These are phyloP conservation scores for Mormoops blainvillei DNA, from an alignment of 2,113 vertebrate genomes.

Conservation along the genomic window DNA sequence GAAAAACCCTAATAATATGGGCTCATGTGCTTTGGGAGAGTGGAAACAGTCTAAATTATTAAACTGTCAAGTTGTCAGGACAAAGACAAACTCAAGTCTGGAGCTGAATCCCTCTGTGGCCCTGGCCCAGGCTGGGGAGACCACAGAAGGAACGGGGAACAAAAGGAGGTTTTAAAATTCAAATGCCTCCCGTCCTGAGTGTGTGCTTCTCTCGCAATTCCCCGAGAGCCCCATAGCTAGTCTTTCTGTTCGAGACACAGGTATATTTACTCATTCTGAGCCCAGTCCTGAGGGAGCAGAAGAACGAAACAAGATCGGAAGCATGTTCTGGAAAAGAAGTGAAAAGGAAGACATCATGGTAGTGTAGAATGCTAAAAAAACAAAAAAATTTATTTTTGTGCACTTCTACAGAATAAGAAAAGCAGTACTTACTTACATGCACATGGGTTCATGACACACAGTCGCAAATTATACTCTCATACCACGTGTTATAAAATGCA, in stretches of 20 bases:
- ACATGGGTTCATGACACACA: neutral
- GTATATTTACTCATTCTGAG: conserved; percentile 44
- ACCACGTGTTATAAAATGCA: neutral
- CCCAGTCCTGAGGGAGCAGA: neutral
- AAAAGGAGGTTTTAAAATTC: conserved; percentile 56
- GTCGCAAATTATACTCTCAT: neutral
- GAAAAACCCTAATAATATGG: conserved; percentile 55
- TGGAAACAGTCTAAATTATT: conserved; percentile 80
- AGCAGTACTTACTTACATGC: neutral
- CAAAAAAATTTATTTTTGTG: neutral
- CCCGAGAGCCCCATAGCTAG: conserved; percentile 15
- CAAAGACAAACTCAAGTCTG: conserved; percentile 50
- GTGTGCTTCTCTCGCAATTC: conserved; percentile 42
- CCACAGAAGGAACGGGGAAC: neutral
- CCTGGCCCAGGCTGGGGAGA: neutral
- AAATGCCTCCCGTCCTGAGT: conserved; percentile 53
- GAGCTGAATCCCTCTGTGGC: conserved; percentile 54
- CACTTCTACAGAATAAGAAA: neutral
- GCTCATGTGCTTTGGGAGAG: conserved; percentile 62
- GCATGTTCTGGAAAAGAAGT: neutral
- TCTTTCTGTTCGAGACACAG: conserved; percentile 38
- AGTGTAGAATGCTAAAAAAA: neutral
- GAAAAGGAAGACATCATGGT: neutral
- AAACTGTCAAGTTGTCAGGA: conserved; percentile 63
- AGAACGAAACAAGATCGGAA: neutral